Base-by-base conservation (phyloP, 2,888 invertebrate species). In the Drosophila paracracens region DNA sequence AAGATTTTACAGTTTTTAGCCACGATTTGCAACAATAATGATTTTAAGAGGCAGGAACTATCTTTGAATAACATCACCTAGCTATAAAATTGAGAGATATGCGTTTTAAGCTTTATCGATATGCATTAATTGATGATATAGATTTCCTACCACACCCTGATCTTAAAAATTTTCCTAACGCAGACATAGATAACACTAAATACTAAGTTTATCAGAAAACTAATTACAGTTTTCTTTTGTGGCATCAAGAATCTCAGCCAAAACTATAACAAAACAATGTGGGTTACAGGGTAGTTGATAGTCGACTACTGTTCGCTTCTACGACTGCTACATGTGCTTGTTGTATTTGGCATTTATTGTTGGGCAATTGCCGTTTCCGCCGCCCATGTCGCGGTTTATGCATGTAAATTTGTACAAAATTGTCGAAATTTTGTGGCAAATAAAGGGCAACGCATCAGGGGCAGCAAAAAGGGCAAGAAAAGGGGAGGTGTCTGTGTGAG, bases 391-490 rank as follows among this genome's bases (percentile, higher is more conserved):
- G 87, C 90, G 83, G 82, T 77, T 90, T 90, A 89, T 89, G 83
- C 79, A 79, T 85, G 83, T 83, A 89, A 90, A 92, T 89, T 92
- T 88, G 83, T 88, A 80, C 81, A 83, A 92, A 91, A 90, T 88
- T 89, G 85, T 82, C 83, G 87, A 87, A 87, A 83, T 89, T 91
- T 89, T 89, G 91, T 83, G 92, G 91, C 82, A 87, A 82, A 91
- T 91, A 89, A 88, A 89, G 61, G 56, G 38, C 31, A 75, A 59
- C 62, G 54, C 38, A 48, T 62, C 59, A 71, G 64, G 35, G 63
- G 50, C 35, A 27, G 4, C n/a, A 48, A 61, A 51, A 54, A 53
- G 31, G 40, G 66, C 36, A 25, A 38, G 46, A 29, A 51, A 43
- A 33, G 53, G 70, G 31, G 68, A 38, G 36, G 27, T 11, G 36